phyloP scores from a whole-genome alignment of 2,113 vertebrate genomes.

The Vidua chalybeata region DNA sequence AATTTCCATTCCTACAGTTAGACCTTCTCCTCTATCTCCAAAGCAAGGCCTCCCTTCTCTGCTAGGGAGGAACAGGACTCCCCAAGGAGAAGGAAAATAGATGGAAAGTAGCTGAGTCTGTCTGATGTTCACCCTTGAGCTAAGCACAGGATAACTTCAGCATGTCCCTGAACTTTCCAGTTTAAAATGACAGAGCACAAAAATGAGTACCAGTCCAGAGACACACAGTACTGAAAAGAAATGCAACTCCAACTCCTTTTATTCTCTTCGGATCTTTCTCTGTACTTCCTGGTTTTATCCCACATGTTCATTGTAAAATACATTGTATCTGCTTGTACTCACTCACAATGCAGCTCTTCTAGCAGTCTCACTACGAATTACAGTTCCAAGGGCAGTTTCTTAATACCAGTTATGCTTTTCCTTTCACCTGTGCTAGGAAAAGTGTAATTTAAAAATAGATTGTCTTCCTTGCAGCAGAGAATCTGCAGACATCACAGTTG shows the following conservation, averaged over 20 bases:
- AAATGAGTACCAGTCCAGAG: neutral
- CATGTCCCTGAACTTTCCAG: neutral
- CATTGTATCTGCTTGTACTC: neutral
- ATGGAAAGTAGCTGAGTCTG: neutral
- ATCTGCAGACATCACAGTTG: neutral
- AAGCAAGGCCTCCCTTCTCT: neutral
- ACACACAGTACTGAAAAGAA: neutral
- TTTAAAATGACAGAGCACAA: neutral
- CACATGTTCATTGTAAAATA: neutral
- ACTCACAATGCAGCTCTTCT: neutral
- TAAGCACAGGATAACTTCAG: neutral
- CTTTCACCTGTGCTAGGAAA: neutral
- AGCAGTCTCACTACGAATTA: neutral
- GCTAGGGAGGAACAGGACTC: neutral
- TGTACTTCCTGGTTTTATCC: neutral
- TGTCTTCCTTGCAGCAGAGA: neutral
- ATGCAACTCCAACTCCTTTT: neutral
- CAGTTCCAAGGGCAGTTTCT: neutral
- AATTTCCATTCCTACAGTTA: neutral
- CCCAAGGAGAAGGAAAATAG: neutral
- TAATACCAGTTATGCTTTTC: neutral
- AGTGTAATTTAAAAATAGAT: neutral
- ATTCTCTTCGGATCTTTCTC: neutral
- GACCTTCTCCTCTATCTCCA: neutral
- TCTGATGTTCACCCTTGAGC: neutral